Evolutionary conservation across 64 coral and sea anemone genomes (phyloP).

Genomic region (Actinia tenebrosa): DNA sequence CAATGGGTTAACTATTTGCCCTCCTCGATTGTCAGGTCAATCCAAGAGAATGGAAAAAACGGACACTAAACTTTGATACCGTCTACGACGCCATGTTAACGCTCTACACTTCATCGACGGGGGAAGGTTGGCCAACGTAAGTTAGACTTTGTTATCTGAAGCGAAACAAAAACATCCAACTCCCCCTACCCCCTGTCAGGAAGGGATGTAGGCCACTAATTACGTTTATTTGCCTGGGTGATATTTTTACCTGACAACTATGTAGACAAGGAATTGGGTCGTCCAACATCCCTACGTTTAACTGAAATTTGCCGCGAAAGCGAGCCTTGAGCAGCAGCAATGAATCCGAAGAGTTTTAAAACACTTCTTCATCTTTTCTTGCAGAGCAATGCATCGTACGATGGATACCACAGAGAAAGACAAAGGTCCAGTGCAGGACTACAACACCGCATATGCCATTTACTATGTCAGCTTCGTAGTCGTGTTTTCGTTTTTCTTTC

Average conservation of each 20-base stretch:
- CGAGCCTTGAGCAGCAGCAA: too few species aligned
- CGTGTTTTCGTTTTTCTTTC: slow-evolving; percentile 95
- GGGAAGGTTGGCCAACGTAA: slow-evolving; percentile 97
- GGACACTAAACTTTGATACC: slow-evolving; percentile 70
- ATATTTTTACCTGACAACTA: too few species aligned
- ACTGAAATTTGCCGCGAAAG: too few species aligned
- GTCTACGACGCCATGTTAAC: slow-evolving; percentile 73
- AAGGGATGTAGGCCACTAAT: too few species aligned
- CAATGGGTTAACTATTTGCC: too few species aligned
- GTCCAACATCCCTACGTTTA: too few species aligned
- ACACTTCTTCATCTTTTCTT: background rate
- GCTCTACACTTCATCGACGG: slow-evolving; percentile 88
- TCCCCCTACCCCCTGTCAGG: background rate
- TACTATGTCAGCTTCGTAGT: slow-evolving; percentile 94
- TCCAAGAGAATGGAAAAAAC: slow-evolving; percentile 44
- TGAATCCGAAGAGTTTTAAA: background rate
- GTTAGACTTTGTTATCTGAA: background rate
- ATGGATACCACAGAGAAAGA: slow-evolving; percentile 73
- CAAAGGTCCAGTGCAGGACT: slow-evolving; percentile 60
- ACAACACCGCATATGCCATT: slow-evolving; percentile 67
- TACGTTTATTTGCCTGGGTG: too few species aligned
- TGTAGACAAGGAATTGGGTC: too few species aligned
- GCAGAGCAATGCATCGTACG: slow-evolving; percentile 80
- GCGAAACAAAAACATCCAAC: background rate
- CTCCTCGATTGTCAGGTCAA: slow-evolving; percentile 22